These are phyloP conservation scores for Meloidogyne exigua DNA, from an alignment of 1,140 invertebrate species.

Conservation along the genomic window DNA sequence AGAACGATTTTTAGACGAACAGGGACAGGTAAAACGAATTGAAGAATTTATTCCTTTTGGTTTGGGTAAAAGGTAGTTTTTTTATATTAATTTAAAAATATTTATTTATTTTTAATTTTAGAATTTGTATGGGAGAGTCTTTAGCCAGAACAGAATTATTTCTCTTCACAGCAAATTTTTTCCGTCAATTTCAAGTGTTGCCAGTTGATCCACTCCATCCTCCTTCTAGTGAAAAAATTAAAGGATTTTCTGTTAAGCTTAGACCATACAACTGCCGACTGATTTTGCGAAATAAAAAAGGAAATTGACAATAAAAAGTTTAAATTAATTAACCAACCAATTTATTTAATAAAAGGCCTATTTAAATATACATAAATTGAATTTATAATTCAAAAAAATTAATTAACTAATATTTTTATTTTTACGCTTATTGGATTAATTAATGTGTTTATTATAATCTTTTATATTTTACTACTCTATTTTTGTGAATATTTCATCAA, in stretches of 20 bases:
- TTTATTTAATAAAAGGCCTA: no score
- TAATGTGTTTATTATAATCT: no score
- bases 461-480: no score
- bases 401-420: no score
- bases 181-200: slow-evolving; percentile 6
- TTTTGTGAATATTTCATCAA: no score
- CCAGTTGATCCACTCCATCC: slow-evolving; percentile 6
- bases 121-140: slow-evolving; percentile 16
- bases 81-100: neutral
- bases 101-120: neutral
- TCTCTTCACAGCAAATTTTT: slow-evolving; percentile 24
- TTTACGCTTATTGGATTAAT: no score
- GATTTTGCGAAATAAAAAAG: neutral
- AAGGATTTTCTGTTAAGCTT: neutral
- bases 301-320: neutral
- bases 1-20: slow-evolving; percentile 5
- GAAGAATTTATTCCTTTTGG: slow-evolving; percentile 23
- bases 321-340: neutral
- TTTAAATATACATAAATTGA: no score
- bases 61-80: slow-evolving; percentile 11
- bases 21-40: neutral
- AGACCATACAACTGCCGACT: neutral
- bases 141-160: slow-evolving; percentile 29
- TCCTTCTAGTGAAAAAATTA: slow-evolving; percentile 13
- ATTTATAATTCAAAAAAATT: no score